Percentiles rank a stretch among this genome's conserved stretches.
These are phyloP conservation scores for Clarias gariepinus DNA, from an alignment of 2,113 vertebrate species.

Conservation along the genomic window DNA sequence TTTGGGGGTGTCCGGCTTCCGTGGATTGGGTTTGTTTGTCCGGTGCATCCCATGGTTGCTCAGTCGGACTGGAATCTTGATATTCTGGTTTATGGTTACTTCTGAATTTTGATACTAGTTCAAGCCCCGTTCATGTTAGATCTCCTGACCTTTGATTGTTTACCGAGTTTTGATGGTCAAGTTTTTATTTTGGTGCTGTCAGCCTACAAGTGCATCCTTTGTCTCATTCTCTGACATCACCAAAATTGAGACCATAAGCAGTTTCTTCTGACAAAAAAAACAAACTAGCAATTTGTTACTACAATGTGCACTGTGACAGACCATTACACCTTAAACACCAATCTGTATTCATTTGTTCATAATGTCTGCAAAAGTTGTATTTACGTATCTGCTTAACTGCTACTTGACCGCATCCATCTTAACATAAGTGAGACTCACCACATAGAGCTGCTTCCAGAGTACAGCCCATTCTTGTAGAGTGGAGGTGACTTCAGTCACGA, in stretches of 20 bases:
- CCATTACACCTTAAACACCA: background rate
- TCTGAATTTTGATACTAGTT: no score
- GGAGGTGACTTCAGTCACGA: conserved; percentile 89
- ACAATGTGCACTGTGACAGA: background rate
- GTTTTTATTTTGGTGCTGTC: no score
- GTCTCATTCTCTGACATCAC: background rate
- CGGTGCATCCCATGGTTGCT: no score
- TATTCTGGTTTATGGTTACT: no score
- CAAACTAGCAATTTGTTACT: background rate
- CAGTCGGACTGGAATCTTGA: no score
- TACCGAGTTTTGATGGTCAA: no score
- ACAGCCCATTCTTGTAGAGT: conserved; percentile 94
- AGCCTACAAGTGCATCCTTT: no score
- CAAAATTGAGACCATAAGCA: background rate
- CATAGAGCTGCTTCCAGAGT: conserved; percentile 96
- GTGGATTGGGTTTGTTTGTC: no score
- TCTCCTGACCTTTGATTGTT: no score
- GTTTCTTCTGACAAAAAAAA: background rate
- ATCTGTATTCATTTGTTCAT: background rate
- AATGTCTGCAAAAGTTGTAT: background rate
- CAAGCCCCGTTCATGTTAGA: no score
- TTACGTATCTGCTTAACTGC: background rate
- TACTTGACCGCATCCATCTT: background rate
- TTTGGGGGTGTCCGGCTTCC: no score
- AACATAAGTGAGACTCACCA: conserved; percentile 77